Evolutionary conservation across 2,888 invertebrate species (phyloP).

Genomic region (Boloria selene): DNA sequence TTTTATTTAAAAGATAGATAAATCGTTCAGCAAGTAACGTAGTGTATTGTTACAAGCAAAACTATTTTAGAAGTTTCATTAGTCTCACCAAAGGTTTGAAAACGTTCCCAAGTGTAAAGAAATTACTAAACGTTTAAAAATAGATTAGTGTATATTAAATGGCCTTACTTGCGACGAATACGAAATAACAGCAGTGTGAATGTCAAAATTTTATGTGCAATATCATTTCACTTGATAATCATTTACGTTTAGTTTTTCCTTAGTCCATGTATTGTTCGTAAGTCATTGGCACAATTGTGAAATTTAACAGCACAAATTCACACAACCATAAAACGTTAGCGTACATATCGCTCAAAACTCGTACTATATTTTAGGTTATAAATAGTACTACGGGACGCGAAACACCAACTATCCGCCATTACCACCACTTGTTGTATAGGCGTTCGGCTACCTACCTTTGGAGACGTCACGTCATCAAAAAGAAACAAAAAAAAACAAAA

Average conservation of each 20-base stretch:
- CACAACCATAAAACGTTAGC: constrained; percentile 79
- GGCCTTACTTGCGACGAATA: constrained; percentile 83
- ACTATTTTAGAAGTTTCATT: constrained; percentile 71
- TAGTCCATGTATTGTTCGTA: constrained; percentile 73
- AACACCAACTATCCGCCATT: constrained; percentile 82
- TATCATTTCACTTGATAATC: constrained; percentile 81
- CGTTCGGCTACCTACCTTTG: constrained; percentile 59
- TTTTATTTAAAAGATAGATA: constrained; percentile 51
- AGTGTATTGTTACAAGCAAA: constrained; percentile 73
- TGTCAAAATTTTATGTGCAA: constrained; percentile 82
- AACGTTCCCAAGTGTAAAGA: constrained; percentile 78
- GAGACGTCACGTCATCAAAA: constrained; percentile 78
- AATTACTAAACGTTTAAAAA: constrained; percentile 82
- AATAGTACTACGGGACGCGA: constrained; percentile 82
- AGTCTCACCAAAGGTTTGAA: constrained; percentile 77
- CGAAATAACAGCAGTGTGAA: constrained; percentile 81
- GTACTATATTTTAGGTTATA: constrained; percentile 83
- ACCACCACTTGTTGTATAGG: constrained; percentile 74
- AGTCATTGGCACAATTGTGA: constrained; percentile 78
- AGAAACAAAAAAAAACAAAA: constrained; percentile 51
- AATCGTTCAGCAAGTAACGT: constrained; percentile 65
- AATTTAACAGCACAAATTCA: constrained; percentile 78
- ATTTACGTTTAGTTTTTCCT: constrained; percentile 67
- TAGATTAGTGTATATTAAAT: constrained; percentile 82
- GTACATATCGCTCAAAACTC: constrained; percentile 83